Evolutionary conservation across 2,888 invertebrate genomes (phyloP).

Genomic region (Pristionchus maxplancki): DNA sequence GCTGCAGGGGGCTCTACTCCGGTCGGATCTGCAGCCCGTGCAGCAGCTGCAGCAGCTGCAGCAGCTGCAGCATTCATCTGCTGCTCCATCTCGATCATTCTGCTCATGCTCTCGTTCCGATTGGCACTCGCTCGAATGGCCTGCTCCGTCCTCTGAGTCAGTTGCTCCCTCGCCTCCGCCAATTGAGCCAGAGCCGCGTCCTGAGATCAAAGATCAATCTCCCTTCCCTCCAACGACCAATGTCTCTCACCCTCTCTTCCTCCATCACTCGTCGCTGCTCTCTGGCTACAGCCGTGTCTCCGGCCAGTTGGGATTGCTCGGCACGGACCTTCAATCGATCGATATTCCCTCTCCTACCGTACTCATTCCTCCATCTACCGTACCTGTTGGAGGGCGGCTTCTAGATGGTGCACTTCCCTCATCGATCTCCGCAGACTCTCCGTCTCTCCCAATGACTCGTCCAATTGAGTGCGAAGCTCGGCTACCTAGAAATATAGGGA

Average conservation of each 20-base stretch:
- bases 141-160: constrained; percentile 22
- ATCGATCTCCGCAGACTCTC: constrained; percentile 14
- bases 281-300: neutral
- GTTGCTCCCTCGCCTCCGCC: neutral
- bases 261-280: neutral
- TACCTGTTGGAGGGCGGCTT: constrained; percentile 44
- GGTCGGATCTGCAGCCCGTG: neutral
- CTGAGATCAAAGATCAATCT: constrained; percentile 17
- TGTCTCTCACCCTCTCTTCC: constrained; percentile 26
- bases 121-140: constrained; percentile 16
- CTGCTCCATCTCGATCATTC: constrained; percentile 50
- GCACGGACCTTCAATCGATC: constrained; percentile 21
- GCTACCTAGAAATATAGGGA: neutral
- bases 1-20: neutral
- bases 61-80: neutral
- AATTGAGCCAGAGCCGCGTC: constrained; percentile 25
- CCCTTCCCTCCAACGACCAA: neutral
- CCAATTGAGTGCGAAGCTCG: neutral
- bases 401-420: constrained; percentile 20
- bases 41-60: neutral
- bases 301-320: neutral
- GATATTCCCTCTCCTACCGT: neutral
- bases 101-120: constrained; percentile 27
- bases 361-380: neutral
- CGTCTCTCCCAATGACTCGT: constrained; percentile 26